These are phyloP conservation scores for Troglohyphantes excavatus DNA, from an alignment of 2,888 invertebrate species.

Conservation along the genomic window DNA sequence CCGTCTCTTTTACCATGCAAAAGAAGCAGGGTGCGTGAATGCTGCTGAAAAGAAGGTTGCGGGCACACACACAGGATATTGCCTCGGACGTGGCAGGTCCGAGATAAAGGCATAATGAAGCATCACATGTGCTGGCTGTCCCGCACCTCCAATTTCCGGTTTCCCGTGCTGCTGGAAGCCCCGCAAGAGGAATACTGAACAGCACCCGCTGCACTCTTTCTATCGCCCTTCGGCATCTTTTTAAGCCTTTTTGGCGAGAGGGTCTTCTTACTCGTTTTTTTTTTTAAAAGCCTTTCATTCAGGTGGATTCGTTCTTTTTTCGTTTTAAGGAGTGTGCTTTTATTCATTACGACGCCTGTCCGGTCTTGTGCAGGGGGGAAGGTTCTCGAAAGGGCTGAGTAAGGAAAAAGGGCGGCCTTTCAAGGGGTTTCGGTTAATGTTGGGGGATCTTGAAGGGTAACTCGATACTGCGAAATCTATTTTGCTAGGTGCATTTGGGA, in stretches of 20 bases:
- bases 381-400: no score
- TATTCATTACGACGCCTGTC: not conserved
- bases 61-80: conserved; percentile 48
- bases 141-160: conserved; percentile 70
- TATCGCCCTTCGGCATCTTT: conserved; percentile 45
- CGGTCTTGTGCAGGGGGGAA: not conserved
- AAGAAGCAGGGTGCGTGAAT: no score
- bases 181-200: conserved; percentile 38
- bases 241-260: conserved; percentile 50
- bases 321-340: conserved; percentile 2
- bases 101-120: conserved; percentile 69
- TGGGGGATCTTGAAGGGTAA: no score
- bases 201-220: conserved; percentile 35
- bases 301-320: not conserved
- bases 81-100: conserved; percentile 34
- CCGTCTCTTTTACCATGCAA: not conserved
- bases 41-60: not conserved
- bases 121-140: conserved; percentile 65
- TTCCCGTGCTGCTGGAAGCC: conserved; percentile 65
- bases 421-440: no score
- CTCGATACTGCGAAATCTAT: no score
- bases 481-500: no score
- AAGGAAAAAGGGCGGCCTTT: no score
- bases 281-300: not conserved
- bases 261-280: not conserved